These are phyloP conservation scores for Xestoiulus laeticollis DNA, from an alignment of 2,888 invertebrate species.

Conservation along the genomic window DNA sequence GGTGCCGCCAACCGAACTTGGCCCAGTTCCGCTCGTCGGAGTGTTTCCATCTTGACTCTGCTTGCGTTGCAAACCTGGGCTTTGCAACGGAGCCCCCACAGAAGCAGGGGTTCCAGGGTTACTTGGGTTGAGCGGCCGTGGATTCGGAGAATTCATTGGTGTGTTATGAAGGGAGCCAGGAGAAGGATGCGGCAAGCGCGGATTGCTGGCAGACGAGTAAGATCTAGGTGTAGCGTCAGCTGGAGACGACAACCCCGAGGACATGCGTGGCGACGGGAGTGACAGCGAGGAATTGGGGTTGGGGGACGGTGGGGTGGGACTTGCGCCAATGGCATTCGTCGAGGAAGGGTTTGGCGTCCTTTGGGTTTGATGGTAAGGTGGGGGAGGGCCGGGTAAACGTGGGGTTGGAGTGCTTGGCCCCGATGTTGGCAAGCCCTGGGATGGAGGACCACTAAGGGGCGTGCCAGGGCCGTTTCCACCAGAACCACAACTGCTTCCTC, in stretches of 20 bases:
- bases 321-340: conserved; percentile 69
- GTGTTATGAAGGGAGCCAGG: conserved; percentile 63
- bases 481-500: conserved; percentile 62
- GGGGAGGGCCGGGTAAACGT: conserved; percentile 76
- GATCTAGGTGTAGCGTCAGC: conserved; percentile 70
- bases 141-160: conserved; percentile 70
- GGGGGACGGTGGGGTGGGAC: conserved; percentile 75
- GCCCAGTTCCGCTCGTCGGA: conserved; percentile 1
- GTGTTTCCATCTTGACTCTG: conserved; percentile 54
- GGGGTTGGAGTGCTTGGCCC: conserved; percentile 57
- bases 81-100: conserved; percentile 62
- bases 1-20: conserved; percentile 13
- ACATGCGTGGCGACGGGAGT: conserved; percentile 77
- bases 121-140: conserved; percentile 70
- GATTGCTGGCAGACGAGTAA: conserved; percentile 64
- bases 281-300: conserved; percentile 71
- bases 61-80: conserved; percentile 56
- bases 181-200: conserved; percentile 68
- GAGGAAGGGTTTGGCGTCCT: conserved; percentile 69
- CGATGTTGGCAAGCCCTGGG: conserved; percentile 56
- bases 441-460: conserved; percentile 53
- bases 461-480: conserved; percentile 63
- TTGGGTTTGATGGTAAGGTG: conserved; percentile 78
- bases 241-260: conserved; percentile 76
- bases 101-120: conserved; percentile 76